Conservation (phyloP, 2,113 vertebrate species). For the Hippopotamus amphibius region DNA sequence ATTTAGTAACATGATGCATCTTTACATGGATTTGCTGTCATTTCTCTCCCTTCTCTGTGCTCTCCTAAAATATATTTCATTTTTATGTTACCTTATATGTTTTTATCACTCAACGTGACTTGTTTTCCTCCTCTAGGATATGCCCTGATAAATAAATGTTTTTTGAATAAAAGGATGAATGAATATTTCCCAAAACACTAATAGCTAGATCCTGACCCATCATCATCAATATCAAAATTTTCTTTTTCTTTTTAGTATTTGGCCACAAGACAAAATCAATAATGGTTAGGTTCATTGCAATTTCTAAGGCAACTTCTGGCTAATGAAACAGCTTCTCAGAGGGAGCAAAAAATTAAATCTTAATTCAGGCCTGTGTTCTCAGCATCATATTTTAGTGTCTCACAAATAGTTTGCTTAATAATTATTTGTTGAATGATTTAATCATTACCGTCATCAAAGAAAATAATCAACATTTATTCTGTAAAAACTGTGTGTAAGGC, state of each 20-base stretch:
- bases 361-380: conserved; percentile 36
- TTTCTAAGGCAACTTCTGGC: neutral
- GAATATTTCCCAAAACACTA: neutral
- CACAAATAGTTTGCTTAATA: neutral
- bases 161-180: neutral
- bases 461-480: neutral
- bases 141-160: neutral
- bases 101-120: neutral
- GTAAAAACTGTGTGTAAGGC: neutral
- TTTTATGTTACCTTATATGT: neutral
- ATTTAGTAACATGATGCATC: neutral
- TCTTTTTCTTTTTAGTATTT: neutral
- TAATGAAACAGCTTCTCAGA: conserved; percentile 18
- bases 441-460: neutral
- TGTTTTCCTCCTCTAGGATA: neutral
- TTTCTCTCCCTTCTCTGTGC: conserved; percentile 19
- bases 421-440: conserved; percentile 28
- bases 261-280: neutral
- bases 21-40: neutral
- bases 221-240: neutral
- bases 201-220: neutral
- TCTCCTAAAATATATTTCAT: neutral
- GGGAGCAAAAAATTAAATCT: neutral
- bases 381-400: conserved; percentile 7
- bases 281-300: neutral